Evolutionary conservation across 2,113 vertebrate genomes (phyloP), one percentile per base, ranked within the genome.

Genomic region (Daboia siamensis): DNA sequence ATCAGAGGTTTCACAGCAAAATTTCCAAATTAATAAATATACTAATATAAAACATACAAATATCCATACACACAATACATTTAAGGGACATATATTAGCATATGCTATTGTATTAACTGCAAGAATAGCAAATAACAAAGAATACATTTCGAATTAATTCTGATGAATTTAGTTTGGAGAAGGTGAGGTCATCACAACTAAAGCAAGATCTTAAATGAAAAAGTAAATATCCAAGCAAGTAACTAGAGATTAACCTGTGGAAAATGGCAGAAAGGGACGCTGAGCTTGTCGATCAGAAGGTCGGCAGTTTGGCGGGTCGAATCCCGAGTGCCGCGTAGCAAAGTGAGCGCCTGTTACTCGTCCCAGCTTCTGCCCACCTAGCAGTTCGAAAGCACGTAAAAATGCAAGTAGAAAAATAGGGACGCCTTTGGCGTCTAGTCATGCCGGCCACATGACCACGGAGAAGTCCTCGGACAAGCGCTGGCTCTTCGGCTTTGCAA

Each of bases 1-100:
- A 55, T 44, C 51, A 39, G 24, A 93, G 33, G 3, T 17, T 74
- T 92, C 23, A 90, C 80, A 90, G 51, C 61, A 92, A 92, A 90
- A 88, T 29, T 0, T 17, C 17, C 24, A 88, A 51, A 89, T 91
- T 92, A 94, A n/a, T 33, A 88, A 89, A 59, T 0, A n/a, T 8
- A 56, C 54, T 84, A 57, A 80, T 57, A 39, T 6, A 69, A 89
- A 46, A 52, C 10, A 17, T 61, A 92, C 90, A 64, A 64, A 93
- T 74, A 87, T 21, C 20, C 39, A 88, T 84, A 92, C 84, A 84
- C 48, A 46, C 5, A 56, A 84, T 57, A n/a, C 5, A 85, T 88
- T 8, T 80, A 80, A 44, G 5, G 6, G 33, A 44, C 20, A 21
- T 80, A 33, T 33, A 80, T 80, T 44, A 80, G 74, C 74, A 80